Percentiles rank a stretch among this genome's conserved stretches.
These are phyloP conservation scores for Psophia crepitans DNA, from an alignment of 2,113 vertebrate species.

Conservation along the genomic window DNA sequence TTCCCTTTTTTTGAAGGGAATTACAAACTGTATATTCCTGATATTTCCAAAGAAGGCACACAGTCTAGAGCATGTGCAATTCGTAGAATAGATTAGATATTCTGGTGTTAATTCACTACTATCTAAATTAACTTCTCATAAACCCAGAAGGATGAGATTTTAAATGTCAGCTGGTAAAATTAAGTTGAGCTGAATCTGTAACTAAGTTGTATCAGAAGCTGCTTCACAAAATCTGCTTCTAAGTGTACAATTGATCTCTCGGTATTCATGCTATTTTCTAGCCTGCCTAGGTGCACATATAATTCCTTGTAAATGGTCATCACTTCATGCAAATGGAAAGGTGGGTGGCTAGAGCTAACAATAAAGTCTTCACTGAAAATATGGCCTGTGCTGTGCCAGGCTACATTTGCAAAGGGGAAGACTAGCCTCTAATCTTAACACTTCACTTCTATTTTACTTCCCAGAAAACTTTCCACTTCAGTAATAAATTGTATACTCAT, in stretches of 20 bases:
- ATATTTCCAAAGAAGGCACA: background rate
- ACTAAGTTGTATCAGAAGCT: background rate
- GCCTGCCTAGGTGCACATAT: background rate
- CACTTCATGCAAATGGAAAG: background rate
- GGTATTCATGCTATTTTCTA: background rate
- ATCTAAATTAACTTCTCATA: background rate
- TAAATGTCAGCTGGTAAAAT: background rate
- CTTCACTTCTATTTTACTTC: background rate
- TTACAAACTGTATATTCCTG: background rate
- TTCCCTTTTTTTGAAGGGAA: background rate
- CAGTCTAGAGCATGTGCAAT: background rate
- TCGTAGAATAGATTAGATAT: background rate
- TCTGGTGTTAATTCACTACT: background rate
- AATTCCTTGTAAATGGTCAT: background rate
- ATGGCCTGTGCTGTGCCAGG: background rate
- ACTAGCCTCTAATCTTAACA: background rate
- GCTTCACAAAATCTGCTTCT: background rate
- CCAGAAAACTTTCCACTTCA: background rate
- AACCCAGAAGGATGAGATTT: background rate
- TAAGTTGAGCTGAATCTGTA: background rate
- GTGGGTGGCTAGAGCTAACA: background rate
- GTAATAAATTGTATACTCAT: background rate
- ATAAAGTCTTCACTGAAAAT: background rate
- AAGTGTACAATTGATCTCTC: background rate
- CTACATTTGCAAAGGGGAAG: background rate